phyloP scores from a whole-genome alignment of 2,113 vertebrate genomes.

The cattle (Bos taurus) region ARS-UCD2.0 NC_037342.1:73340501-73341000 shows the following conservation, averaged over 20 bases:
- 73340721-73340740: not conserved
- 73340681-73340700: not conserved
- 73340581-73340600: not conserved
- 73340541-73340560: not conserved
- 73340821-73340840: not conserved
- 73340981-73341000: not conserved
- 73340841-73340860: not conserved
- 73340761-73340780: not conserved
- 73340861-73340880: not conserved
- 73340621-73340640: not conserved
- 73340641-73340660: not conserved
- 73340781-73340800: not conserved
- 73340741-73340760: not conserved
- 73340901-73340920: not conserved
- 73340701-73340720: not conserved
- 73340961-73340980: not conserved
- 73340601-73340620: not conserved
- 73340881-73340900: not conserved
- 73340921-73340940: not conserved
- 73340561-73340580: not conserved
- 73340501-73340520: not conserved
- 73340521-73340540: not conserved
- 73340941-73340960: not conserved
- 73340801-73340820: not conserved
- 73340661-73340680: not conserved